These are phyloP conservation scores for Phaedon cochleariae DNA, from an alignment of 2,888 invertebrate genomes.

Conservation along the genomic window DNA sequence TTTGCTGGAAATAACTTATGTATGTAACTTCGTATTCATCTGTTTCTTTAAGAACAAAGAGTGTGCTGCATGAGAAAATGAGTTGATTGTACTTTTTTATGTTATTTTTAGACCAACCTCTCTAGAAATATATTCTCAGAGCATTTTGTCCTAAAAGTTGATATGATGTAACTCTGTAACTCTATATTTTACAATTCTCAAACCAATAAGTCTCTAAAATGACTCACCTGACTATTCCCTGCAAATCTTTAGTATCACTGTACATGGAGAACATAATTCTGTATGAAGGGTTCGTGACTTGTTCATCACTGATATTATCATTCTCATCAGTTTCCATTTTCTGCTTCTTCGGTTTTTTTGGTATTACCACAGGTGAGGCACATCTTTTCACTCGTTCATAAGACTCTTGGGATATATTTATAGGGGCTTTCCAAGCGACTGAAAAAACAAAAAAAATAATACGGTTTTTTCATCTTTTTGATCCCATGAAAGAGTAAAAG, in stretches of 20 bases:
- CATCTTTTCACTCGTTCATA: conserved; percentile 84
- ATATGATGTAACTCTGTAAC: too few species aligned
- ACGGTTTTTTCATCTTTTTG: too few species aligned
- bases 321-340: conserved; percentile 55
- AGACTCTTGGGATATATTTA: conserved; percentile 86
- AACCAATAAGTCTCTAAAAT: conserved; percentile 7
- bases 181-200: not conserved
- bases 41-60: too few species aligned
- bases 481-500: too few species aligned
- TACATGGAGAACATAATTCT: conserved; percentile 68
- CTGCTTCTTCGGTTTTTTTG: conserved; percentile 71
- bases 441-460: conserved; percentile 14
- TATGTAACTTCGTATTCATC: too few species aligned
- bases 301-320: conserved; percentile 49
- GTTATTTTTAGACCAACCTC: too few species aligned
- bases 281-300: conserved; percentile 59
- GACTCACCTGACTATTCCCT: conserved; percentile 64
- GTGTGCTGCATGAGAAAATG: too few species aligned
- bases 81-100: too few species aligned
- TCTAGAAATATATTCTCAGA: too few species aligned
- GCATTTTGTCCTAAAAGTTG: too few species aligned
- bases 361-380: conserved; percentile 63
- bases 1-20: too few species aligned
- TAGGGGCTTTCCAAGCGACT: conserved; percentile 95
- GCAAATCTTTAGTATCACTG: conserved; percentile 57